Evolutionary conservation across 2,113 vertebrate genomes (phyloP).

Genomic region (Melanerpes formicivorus): DNA sequence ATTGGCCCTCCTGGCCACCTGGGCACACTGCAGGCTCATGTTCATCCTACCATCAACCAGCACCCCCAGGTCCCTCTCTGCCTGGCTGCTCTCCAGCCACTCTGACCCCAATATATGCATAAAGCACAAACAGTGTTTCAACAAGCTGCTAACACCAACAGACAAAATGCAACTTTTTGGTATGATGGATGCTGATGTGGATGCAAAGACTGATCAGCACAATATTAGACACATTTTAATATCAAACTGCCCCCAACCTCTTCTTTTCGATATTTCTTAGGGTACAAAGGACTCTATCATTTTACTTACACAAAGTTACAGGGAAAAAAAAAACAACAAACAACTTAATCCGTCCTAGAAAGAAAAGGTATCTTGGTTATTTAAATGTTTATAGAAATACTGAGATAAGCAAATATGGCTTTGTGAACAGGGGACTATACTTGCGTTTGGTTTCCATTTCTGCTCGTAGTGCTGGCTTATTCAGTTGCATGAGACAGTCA

Average conservation of each 20-base stretch:
- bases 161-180: neutral
- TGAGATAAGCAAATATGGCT: neutral
- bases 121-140: neutral
- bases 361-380: neutral
- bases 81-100: no score
- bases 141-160: neutral
- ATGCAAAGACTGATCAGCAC: neutral
- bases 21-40: no score
- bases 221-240: neutral
- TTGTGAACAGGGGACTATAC: neutral
- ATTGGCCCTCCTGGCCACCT: no score
- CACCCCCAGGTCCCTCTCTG: no score
- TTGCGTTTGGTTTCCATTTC: neutral
- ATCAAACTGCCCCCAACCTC: neutral
- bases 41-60: no score
- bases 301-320: neutral
- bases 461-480: neutral
- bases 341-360: neutral
- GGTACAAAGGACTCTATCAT: accelerated
- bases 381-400: neutral
- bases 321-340: neutral
- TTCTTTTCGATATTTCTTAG: neutral
- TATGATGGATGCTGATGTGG: neutral
- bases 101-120: no score
- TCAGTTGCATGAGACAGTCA: neutral